phyloP scores from a whole-genome alignment of 1,140 invertebrate genomes.

The Drosophila sechellia region DNA sequence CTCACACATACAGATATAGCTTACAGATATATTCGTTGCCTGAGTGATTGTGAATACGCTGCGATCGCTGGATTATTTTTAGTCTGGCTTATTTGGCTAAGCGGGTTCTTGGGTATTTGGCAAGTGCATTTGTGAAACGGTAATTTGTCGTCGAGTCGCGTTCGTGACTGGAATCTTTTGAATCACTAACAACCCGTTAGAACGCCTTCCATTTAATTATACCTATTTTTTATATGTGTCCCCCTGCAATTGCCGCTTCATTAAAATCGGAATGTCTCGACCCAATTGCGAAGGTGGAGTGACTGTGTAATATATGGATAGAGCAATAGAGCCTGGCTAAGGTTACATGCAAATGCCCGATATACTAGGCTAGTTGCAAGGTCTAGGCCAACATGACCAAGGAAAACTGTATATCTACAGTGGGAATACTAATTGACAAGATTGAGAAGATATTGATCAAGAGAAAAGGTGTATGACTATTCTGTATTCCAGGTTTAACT shows the following conservation, averaged over 20 bases:
- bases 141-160: constrained; percentile 69
- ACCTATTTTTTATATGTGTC: constrained; percentile 11
- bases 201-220: constrained; percentile 45
- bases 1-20: constrained; percentile 47
- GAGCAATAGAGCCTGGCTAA: constrained; percentile 28
- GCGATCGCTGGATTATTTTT: constrained; percentile 34
- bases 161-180: constrained; percentile 77
- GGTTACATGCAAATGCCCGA: constrained; percentile 57
- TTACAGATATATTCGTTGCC: constrained; percentile 28
- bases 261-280: constrained; percentile 18
- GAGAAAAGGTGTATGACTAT: background rate
- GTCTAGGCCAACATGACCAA: constrained; percentile 12
- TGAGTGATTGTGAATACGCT: constrained; percentile 29
- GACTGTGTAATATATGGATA: constrained; percentile 4
- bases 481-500: no score
- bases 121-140: constrained; percentile 75
- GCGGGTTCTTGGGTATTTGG: constrained; percentile 64
- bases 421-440: background rate
- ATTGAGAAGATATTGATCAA: background rate
- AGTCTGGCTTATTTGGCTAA: constrained; percentile 53
- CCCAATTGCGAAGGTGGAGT: constrained; percentile 39
- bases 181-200: constrained; percentile 56
- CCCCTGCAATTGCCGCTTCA: constrained; percentile 11
- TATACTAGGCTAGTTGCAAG: constrained; percentile 36
- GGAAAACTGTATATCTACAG: background rate